Base-by-base conservation (phyloP, 2,888 invertebrate species). In the Smittia sp. region DNA sequence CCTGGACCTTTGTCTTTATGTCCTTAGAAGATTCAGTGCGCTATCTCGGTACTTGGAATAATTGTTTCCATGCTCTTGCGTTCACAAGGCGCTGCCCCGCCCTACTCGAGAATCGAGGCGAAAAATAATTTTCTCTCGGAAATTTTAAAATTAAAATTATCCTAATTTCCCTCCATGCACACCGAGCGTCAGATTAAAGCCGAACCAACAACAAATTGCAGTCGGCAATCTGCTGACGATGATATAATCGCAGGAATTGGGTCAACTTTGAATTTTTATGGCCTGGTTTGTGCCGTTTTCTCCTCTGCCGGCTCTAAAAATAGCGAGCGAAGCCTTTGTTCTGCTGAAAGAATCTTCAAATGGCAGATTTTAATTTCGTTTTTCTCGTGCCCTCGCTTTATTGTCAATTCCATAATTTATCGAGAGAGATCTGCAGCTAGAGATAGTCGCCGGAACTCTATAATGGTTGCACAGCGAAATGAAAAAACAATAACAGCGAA, bases 381-480 rank as follows among this genome's bases (percentile, higher is more conserved):
- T 27, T 27, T 63, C n/a, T 58, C 20, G 58, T 58, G 15, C 18
- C 58, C 18, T 18, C 15, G 58, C 22, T 18, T 63, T 15, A 63
- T 58, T 63, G 63, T 63, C 63, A 63, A 63, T 63, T 24, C 11
- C 20, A 63, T 63, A 27, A 63, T 27, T 63, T 63, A 58, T 22
- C 18, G 9, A n/a, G 25, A n/a, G n/a, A 63, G 63, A 63, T 63
- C 63, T 18, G 58, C 1, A 63, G 9, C 27, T 25, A 11, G 2
- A 63, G 63, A 63, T 63, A 63, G 63, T 58, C 63, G 18, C 13
- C 63, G 58, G 22, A 63, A 63, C 63, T 20, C 15, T 25, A 27
- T n/a, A 63, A 58, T 22, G 22, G 22, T 63, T 63, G 25, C 63
- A 27, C 9, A 27, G 20, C 25, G 15, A 63, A 62, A 63, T 63